phyloP scores from a whole-genome alignment of 2,113 vertebrate genomes.

The Sisor rabdophorus region DNA sequence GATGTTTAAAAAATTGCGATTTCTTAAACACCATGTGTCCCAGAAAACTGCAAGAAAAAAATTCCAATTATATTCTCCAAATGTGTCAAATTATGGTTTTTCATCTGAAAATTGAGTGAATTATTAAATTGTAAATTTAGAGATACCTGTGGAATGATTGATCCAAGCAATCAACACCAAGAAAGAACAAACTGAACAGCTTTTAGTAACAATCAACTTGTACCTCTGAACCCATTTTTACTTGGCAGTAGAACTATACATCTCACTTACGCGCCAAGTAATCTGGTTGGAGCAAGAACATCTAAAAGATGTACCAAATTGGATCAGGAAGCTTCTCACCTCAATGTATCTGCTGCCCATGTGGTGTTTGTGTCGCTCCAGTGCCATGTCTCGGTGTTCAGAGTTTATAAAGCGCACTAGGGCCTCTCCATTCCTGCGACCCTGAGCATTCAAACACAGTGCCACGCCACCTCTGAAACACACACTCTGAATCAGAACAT shows the following conservation, averaged over 20 bases:
- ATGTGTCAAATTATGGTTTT: too few species aligned
- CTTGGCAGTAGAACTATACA: not conserved
- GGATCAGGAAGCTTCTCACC: slow-evolving; percentile 61
- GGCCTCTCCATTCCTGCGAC: slow-evolving; percentile 91
- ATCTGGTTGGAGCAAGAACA: not conserved
- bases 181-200: not conserved
- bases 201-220: not conserved
- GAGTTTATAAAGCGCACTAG: slow-evolving; percentile 86
- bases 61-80: too few species aligned
- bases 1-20: too few species aligned
- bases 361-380: slow-evolving; percentile 95
- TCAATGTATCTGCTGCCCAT: slow-evolving; percentile 96
- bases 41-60: too few species aligned
- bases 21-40: too few species aligned
- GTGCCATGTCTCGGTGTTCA: slow-evolving; percentile 88
- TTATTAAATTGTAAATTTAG: too few species aligned
- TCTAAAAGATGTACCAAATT: not conserved
- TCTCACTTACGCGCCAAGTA: not conserved
- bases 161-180: not conserved
- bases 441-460: slow-evolving; percentile 92
- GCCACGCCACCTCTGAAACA: slow-evolving; percentile 86
- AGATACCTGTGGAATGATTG: too few species aligned
- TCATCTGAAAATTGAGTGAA: too few species aligned
- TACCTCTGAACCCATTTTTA: not conserved
- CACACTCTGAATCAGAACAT: not conserved